Evolutionary conservation across 2,797 vertebrate genomes (phyloP).

Genomic region (Arremon aurantiirostris): DNA sequence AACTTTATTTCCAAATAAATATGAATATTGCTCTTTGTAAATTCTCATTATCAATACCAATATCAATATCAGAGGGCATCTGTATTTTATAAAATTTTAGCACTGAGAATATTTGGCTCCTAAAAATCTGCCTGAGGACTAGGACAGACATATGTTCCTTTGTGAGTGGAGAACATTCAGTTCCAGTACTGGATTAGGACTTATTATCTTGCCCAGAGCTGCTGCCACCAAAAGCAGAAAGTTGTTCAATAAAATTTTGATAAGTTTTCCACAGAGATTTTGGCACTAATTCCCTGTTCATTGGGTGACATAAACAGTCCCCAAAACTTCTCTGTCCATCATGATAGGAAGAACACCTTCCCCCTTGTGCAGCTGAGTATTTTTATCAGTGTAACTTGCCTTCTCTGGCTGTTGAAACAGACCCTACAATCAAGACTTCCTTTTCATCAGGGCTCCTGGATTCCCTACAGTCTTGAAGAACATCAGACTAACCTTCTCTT

Average conservation of each 20-base stretch:
- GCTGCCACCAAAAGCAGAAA: neutral
- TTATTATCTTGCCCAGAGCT: neutral
- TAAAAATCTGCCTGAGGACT: neutral
- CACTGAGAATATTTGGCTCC: neutral
- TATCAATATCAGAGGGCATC: neutral
- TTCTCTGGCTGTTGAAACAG: neutral
- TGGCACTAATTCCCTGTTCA: neutral
- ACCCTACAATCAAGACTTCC: neutral
- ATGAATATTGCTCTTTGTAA: neutral
- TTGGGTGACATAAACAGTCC: neutral
- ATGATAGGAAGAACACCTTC: neutral
- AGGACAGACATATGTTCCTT: neutral
- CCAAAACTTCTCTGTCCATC: neutral
- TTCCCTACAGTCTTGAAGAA: neutral
- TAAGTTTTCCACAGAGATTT: neutral
- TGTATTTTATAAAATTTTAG: neutral
- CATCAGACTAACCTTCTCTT: neutral
- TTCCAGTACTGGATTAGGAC: neutral
- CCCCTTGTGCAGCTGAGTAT: accelerated
- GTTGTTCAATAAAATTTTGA: neutral
- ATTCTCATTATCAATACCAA: neutral
- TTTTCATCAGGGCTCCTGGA: neutral
- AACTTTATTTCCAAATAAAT: neutral
- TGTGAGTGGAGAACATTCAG: neutral
- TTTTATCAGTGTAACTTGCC: neutral